Conservation (phyloP, 2,797 vertebrate genomes). For the Gymnoscopelus braueri region DNA sequence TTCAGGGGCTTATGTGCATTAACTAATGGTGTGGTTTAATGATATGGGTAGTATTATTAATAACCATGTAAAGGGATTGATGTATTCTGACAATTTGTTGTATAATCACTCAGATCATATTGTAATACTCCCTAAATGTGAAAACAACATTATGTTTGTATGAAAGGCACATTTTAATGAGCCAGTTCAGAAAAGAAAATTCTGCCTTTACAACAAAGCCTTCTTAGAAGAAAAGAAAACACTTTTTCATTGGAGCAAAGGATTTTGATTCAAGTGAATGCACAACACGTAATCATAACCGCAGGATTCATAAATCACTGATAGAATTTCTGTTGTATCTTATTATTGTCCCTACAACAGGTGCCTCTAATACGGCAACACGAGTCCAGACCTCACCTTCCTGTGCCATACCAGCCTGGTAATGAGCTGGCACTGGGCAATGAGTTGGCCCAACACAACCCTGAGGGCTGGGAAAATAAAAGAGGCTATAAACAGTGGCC, state of each 20-base stretch:
- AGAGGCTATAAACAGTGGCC: constrained; percentile 68
- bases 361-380: constrained; percentile 41
- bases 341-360: constrained; percentile 44
- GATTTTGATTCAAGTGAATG: no score
- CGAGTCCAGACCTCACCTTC: constrained; percentile 32
- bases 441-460: constrained; percentile 39
- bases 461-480: constrained; percentile 67
- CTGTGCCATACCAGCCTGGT: constrained; percentile 10
- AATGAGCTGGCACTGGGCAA: constrained; percentile 58
- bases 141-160: no score
- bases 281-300: no score
- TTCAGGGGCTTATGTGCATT: neutral
- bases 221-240: no score
- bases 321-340: neutral
- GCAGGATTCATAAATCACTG: no score
- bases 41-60: neutral
- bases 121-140: no score
- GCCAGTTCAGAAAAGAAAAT: no score
- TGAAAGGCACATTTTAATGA: no score
- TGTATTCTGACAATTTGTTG: neutral
- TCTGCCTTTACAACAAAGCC: no score
- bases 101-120: no score
- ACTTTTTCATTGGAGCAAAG: no score
- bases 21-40: neutral
- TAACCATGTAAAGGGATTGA: neutral